A percentile compares a stretch with the other conserved stretches of the same genome.
Evolutionary conservation across 2,113 vertebrate genomes (phyloP).

Genomic region (Odocoileus virginianus): DNA sequence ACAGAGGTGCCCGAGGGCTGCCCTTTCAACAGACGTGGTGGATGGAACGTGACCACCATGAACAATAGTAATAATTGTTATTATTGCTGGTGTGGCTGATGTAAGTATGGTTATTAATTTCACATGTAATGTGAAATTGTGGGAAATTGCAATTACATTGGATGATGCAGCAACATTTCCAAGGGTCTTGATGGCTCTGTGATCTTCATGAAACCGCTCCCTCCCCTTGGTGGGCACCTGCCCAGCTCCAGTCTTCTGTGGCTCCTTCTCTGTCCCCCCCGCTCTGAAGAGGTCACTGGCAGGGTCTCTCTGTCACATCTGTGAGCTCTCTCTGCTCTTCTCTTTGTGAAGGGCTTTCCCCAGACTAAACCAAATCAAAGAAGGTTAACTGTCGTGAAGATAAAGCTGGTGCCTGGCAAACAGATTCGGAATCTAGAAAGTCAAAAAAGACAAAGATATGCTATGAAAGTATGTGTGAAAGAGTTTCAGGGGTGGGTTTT

Average conservation of each 20-base stretch:
- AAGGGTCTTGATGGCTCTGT: neutral
- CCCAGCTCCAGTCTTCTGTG: fast-evolving
- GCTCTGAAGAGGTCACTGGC: neutral
- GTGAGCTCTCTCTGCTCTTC: neutral
- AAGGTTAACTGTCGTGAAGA: neutral
- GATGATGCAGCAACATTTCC: neutral
- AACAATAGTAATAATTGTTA: neutral
- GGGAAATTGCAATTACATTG: slow-evolving; percentile 39
- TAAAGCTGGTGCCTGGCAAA: neutral
- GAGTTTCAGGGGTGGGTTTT: neutral
- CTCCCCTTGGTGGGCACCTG: neutral
- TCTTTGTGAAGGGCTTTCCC: neutral
- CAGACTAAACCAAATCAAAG: neutral
- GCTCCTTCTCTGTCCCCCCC: neutral
- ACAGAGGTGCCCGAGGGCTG: neutral
- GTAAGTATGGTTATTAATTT: slow-evolving; percentile 17
- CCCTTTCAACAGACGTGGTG: neutral
- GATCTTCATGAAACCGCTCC: neutral
- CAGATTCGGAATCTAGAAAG: neutral
- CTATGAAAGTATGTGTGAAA: neutral
- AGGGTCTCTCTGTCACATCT: neutral
- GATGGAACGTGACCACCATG: neutral
- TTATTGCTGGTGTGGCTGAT: neutral
- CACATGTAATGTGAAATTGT: neutral
- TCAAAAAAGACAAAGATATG: neutral